Evolutionary conservation across 2,888 invertebrate genomes (phyloP), one percentile per base, ranked within the genome.

Genomic region (Plagodis pulveraria): DNA sequence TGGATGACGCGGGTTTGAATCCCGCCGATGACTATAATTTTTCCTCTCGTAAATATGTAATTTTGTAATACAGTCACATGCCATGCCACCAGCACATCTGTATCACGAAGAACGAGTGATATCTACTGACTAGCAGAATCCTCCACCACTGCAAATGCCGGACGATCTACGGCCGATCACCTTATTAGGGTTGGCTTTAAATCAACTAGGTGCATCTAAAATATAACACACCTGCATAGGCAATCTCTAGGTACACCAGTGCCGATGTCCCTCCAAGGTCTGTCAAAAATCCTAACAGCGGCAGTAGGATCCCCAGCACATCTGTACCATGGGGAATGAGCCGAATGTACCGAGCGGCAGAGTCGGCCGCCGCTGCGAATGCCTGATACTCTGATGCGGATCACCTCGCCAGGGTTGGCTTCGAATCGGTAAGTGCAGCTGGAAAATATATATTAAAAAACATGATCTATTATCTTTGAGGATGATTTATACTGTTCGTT

Each of bases 381-480:
- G 63, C 95, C 95, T 76, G 95, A 96, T 53, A 98, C 93, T 55
- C 96, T 95, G 50, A 98, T 92, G 63, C 96, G 95, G 49, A 98
- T 95, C 49, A 96, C 94, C 82, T 98, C 97, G 49, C 97, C 97
- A 52, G 95, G 95, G 74, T 96, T 96, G 0, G 96, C 97, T 87
- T 97, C 97, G 79, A 98, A 98, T 48, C 97, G 96, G 85, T 98
- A 98, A 47, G 96, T 94, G 86, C 98, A 98, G 76, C 96, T 96
- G 93, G 50, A 93, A 42, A 1, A 38, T 38, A 38, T 4, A 38
- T 4, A 9, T 38, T 8, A 8, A 8, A 9, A n/a, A 38, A 38
- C 5, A 8, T 38, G 9, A 38, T 8, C 22, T 22, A 22, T 22
- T 22, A 22, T 4, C 22, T 22, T 22, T 22, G 4, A 22, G 4